Evolutionary conservation across 2,888 invertebrate species (phyloP).

Genomic region (Volucella bombylans): DNA sequence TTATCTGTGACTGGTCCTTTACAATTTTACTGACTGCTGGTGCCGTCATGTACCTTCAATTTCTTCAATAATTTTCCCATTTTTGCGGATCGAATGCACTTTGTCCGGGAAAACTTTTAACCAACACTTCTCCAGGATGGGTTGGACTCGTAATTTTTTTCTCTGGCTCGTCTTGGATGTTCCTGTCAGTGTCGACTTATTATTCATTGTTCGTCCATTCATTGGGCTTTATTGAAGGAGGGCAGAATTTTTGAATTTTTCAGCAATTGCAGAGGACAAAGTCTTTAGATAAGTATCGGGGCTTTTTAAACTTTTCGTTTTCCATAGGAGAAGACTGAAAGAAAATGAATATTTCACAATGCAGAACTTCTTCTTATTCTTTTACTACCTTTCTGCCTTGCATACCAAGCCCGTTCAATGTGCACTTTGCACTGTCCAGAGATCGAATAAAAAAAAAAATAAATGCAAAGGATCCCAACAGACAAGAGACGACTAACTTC

Average conservation of each 20-base stretch:
- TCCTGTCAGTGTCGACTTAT: constrained; percentile 34
- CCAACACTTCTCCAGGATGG: neutral
- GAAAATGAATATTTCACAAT: constrained; percentile 51
- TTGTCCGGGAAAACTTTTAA: neutral
- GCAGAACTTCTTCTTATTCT: constrained; percentile 25
- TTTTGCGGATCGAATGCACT: constrained; percentile 1
- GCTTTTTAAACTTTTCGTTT: constrained; percentile 5
- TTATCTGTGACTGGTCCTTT: neutral
- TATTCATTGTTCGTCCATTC: constrained; percentile 61
- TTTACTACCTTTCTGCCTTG: neutral
- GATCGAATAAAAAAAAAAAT: neutral
- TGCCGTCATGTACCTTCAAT: neutral
- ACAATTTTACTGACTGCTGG: neutral
- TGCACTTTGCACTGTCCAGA: constrained; percentile 31
- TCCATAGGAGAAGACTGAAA: constrained; percentile 23
- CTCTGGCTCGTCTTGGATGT: too few species aligned
- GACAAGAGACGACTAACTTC: constrained; percentile 1
- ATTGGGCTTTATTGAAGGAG: constrained; percentile 6
- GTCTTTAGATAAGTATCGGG: neutral
- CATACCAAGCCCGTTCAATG: constrained; percentile 3
- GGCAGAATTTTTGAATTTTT: constrained; percentile 10
- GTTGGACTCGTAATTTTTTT: neutral
- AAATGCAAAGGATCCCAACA: neutral
- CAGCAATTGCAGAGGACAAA: constrained; percentile 16
- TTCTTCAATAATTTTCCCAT: constrained; percentile 9